Percentiles rank a stretch among this genome's conserved stretches.
phyloP scores from a whole-genome alignment of 2,113 vertebrate genomes.

The Falcunculus frontatus region DNA sequence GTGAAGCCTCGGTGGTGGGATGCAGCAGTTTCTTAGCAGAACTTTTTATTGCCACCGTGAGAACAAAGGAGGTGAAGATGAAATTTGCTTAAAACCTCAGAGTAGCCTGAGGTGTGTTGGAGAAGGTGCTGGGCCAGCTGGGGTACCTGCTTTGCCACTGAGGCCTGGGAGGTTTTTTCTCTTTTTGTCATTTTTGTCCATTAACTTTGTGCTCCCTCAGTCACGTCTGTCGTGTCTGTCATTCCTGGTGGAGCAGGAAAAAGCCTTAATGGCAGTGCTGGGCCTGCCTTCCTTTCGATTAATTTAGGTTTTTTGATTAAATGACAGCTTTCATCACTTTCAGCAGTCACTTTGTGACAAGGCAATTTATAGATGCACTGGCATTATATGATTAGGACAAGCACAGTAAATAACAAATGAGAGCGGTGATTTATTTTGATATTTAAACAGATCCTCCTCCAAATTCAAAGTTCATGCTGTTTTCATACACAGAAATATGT shows the following conservation, averaged over 20 bases:
- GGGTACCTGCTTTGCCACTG: neutral
- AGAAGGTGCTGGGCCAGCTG: neutral
- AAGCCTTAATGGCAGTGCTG: neutral
- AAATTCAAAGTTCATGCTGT: neutral
- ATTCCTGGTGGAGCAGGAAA: neutral
- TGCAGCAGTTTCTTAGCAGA: neutral
- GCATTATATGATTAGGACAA: slow-evolving; percentile 56
- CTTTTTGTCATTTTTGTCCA: neutral
- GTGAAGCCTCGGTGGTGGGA: neutral
- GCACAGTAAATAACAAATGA: slow-evolving; percentile 59
- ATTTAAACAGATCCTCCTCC: neutral
- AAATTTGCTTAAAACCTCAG: neutral
- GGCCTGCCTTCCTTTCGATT: slow-evolving; percentile 32
- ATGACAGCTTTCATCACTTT: slow-evolving; percentile 66
- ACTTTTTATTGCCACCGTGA: neutral
- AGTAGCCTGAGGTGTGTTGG: neutral
- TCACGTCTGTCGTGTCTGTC: neutral
- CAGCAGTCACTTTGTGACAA: slow-evolving; percentile 60
- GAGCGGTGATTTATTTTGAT: neutral
- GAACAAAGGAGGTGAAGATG: neutral
- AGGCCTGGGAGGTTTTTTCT: neutral
- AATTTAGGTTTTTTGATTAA: slow-evolving; percentile 66
- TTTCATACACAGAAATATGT: neutral
- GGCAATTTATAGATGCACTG: slow-evolving; percentile 65
- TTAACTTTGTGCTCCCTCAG: neutral